These are phyloP conservation scores for Gymnocheta viridis DNA, from an alignment of 2,888 invertebrate genomes.

Conservation along the genomic window DNA sequence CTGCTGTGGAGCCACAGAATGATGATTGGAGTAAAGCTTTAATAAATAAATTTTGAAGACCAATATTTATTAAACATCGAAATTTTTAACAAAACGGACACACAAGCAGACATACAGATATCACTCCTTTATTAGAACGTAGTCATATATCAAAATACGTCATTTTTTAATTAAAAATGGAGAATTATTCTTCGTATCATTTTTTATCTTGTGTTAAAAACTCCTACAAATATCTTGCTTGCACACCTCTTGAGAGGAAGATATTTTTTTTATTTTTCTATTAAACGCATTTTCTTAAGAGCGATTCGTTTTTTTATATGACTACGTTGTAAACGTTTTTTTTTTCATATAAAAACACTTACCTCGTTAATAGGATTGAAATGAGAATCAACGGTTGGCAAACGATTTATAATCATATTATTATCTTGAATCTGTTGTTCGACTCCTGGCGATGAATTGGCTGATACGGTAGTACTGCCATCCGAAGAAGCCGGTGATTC, in stretches of 20 bases:
- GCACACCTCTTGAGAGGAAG: too few relatives aligned
- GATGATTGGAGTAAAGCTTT: conserved; percentile 80
- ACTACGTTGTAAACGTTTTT: too few relatives aligned
- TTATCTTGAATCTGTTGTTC: conserved; percentile 83
- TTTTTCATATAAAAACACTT: conserved; percentile 50
- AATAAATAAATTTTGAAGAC: conserved; percentile 50
- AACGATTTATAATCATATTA: conserved; percentile 76
- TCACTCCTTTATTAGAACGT: background rate
- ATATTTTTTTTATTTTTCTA: too few relatives aligned
- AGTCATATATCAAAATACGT: too few relatives aligned
- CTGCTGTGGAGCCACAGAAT: conserved; percentile 74
- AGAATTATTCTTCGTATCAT: too few relatives aligned
- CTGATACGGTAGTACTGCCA: conserved; percentile 94
- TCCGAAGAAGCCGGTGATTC: conserved; percentile 82
- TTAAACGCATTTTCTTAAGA: too few relatives aligned
- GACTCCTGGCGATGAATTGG: conserved; percentile 90
- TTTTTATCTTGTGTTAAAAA: too few relatives aligned
- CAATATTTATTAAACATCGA: conserved; percentile 28
- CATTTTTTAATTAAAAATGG: background rate
- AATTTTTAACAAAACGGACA: background rate
- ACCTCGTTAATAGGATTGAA: conserved; percentile 82
- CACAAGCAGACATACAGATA: background rate
- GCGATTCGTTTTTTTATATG: too few relatives aligned
- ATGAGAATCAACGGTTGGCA: conserved; percentile 76
- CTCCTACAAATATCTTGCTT: too few relatives aligned